Evolutionary conservation across 1,140 invertebrate genomes (phyloP).

Genomic region (Bombus picipes): DNA sequence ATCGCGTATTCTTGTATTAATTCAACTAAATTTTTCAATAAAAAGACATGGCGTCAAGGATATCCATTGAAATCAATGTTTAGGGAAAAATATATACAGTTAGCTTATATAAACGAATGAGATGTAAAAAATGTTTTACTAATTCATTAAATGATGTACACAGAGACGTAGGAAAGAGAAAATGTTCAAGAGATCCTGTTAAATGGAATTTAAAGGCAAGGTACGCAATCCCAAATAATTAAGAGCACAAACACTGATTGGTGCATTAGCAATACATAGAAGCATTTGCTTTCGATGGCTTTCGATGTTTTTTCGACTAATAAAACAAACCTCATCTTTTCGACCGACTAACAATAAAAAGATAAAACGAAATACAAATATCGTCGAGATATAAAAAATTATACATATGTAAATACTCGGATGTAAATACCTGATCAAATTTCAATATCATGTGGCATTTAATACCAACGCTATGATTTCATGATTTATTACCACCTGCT

Average conservation of each 20-base stretch:
- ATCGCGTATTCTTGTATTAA: not conserved
- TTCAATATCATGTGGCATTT: conserved; percentile 9
- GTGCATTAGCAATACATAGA: not conserved
- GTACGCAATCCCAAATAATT: conserved; percentile 25
- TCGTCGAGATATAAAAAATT: not conserved
- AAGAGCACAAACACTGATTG: not conserved
- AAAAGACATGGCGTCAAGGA: not conserved
- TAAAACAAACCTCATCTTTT: not conserved
- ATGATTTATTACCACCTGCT: not conserved
- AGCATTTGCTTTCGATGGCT: conserved; percentile 18
- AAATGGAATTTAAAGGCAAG: conserved; percentile 37
- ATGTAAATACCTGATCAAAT: not conserved
- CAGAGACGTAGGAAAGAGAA: conserved; percentile 25
- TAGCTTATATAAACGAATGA: not conserved
- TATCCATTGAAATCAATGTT: not conserved
- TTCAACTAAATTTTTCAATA: not conserved
- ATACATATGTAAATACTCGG: no score
- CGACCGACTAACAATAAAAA: not conserved
- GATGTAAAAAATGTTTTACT: not conserved
- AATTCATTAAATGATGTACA: conserved; percentile 23
- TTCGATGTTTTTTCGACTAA: not conserved
- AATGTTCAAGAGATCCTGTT: conserved; percentile 19
- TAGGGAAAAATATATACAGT: not conserved
- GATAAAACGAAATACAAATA: not conserved
- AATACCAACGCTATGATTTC: conserved; percentile 8